Conservation (phyloP, 2,888 invertebrate genomes). For the Vanessa cardui region DNA sequence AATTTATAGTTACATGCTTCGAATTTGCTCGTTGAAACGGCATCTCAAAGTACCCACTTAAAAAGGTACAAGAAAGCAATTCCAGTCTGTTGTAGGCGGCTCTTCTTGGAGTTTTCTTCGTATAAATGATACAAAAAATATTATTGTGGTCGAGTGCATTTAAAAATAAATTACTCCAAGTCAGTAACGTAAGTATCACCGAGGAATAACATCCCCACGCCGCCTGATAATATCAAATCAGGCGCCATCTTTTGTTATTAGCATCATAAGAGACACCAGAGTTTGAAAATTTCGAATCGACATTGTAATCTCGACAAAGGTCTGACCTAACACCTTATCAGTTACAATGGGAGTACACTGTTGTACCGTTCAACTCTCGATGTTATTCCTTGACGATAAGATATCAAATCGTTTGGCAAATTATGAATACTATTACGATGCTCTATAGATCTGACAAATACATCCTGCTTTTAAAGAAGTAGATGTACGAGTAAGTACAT, state of each 20-base stretch:
- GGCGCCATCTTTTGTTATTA: constrained; percentile 70
- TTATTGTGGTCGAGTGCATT: not conserved
- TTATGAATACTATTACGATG: constrained; percentile 29
- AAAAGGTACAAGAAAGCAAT: not conserved
- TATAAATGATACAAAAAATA: not conserved
- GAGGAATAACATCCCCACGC: not conserved
- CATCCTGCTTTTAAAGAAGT: constrained; percentile 39
- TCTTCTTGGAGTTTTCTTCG: not conserved
- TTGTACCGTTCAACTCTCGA: constrained; percentile 43
- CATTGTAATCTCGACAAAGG: constrained; percentile 75
- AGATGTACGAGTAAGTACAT: constrained; percentile 14
- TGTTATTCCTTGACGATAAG: constrained; percentile 23
- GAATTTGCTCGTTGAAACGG: too few relatives aligned
- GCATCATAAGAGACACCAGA: constrained; percentile 66
- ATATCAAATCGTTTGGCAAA: constrained; percentile 13
- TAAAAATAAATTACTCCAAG: constrained; percentile 10
- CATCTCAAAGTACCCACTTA: not conserved
- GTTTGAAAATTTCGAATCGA: constrained; percentile 59
- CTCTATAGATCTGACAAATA: constrained; percentile 38
- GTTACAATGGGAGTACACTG: constrained; percentile 47
- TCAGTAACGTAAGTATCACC: not conserved
- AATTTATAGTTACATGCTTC: too few relatives aligned
- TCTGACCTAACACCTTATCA: constrained; percentile 74
- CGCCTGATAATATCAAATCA: constrained; percentile 57
- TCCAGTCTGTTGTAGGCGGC: not conserved